Conservation (phyloP, 30 jellyfish, hydroid and myxozoan species). For the Aurelia aurita complex sp. Pacific region DNA sequence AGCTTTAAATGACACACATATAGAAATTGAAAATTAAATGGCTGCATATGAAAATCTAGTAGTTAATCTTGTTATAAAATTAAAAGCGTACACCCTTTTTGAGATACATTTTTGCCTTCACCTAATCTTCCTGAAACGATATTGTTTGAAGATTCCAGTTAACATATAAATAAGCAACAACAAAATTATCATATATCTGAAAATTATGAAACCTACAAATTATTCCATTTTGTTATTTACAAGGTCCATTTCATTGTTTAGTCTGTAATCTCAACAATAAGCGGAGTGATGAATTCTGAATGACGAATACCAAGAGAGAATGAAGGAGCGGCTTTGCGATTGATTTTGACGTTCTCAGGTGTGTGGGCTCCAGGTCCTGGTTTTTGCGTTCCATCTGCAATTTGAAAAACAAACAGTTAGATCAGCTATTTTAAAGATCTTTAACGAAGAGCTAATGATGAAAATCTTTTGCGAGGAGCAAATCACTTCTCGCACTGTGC, state of each 20-base stretch:
- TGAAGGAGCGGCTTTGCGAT: conserved; percentile 95
- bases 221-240: conserved; percentile 11
- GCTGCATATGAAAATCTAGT: too few relatives aligned
- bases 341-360: conserved; percentile 89
- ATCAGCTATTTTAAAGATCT: background rate
- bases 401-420: background rate
- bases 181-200: background rate
- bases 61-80: too few relatives aligned
- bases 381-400: conserved; percentile 91
- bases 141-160: too few relatives aligned
- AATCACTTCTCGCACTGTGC: too few relatives aligned
- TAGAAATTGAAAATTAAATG: too few relatives aligned
- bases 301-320: conserved; percentile 98
- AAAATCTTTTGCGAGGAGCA: too few relatives aligned
- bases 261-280: conserved; percentile 90
- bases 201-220: background rate
- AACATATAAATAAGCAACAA: conserved; percentile 6
- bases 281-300: conserved; percentile 97
- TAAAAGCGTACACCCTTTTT: too few relatives aligned
- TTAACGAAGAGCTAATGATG: background rate
- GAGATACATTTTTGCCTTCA: too few relatives aligned
- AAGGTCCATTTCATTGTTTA: conserved; percentile 14
- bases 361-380: conserved; percentile 99
- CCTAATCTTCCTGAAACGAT: too few relatives aligned
- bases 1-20: too few relatives aligned